Conservation (phyloP, 1,140 invertebrate species). For the Agraylea sexmaculata region DNA sequence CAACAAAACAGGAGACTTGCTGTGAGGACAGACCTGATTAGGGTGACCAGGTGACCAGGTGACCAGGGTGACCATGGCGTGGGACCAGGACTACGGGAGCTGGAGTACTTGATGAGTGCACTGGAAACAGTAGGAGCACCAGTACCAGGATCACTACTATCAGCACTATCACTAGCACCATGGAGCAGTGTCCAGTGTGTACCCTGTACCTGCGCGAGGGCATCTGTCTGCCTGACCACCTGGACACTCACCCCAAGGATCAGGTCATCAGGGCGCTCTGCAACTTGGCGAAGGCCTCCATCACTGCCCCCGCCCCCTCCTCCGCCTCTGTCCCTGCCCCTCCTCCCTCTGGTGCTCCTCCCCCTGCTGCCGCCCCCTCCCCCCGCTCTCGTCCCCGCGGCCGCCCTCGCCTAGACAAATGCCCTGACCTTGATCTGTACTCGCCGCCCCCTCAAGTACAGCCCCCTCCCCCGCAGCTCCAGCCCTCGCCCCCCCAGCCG, state of each 20-base stretch:
- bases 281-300: conserved; percentile 29
- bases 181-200: conserved; percentile 67
- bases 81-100: no score
- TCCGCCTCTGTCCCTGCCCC: conserved; percentile 25
- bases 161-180: conserved; percentile 26
- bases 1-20: no score
- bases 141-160: conserved; percentile 12
- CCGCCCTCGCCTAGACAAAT: conserved; percentile 24
- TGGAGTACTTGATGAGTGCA: conserved; percentile 24
- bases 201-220: conserved; percentile 69
- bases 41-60: no score
- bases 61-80: no score
- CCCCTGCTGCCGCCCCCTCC: conserved; percentile 27
- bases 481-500: conserved; percentile 22
- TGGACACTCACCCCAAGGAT: conserved; percentile 75
- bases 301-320: conserved; percentile 24
- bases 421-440: neutral
- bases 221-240: conserved; percentile 63
- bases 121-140: conserved; percentile 23
- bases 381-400: conserved; percentile 23
- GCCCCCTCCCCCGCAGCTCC: conserved; percentile 25
- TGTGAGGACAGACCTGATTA: no score
- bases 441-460: no score
- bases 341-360: conserved; percentile 31
- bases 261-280: conserved; percentile 71